These are phyloP conservation scores for Phycodurus eques DNA, from an alignment of 2,113 vertebrate genomes.

Conservation along the genomic window DNA sequence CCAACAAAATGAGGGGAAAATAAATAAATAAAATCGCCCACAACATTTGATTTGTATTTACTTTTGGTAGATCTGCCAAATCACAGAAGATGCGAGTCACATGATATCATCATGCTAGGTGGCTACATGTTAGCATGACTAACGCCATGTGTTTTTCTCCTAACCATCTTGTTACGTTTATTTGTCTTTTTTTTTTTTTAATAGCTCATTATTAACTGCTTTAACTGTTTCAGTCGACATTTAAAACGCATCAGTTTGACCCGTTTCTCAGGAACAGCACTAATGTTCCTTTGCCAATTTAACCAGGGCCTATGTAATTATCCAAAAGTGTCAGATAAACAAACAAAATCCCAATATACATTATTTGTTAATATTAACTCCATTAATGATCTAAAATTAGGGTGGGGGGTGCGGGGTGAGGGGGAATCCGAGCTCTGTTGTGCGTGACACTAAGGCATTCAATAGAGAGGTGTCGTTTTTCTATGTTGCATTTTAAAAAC, in stretches of 20 bases:
- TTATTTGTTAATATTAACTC: neutral
- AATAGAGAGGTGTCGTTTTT: conserved; percentile 59
- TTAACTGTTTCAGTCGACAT: neutral
- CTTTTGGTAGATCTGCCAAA: conserved; percentile 22
- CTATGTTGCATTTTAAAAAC: conserved; percentile 55
- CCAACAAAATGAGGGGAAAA: no score
- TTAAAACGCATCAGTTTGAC: neutral
- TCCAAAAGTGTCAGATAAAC: neutral
- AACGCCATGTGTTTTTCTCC: neutral
- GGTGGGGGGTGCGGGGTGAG: conserved; percentile 18
- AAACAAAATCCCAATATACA: neutral
- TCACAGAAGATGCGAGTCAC: conserved; percentile 27
- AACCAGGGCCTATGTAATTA: no score
- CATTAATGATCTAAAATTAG: neutral
- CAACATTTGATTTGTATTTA: neutral
- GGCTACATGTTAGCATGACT: neutral
- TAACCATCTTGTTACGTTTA: neutral
- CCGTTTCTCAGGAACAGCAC: no score
- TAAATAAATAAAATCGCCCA: neutral
- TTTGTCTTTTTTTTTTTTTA: neutral
- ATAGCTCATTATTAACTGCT: neutral
- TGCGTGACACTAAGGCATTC: conserved; percentile 72
- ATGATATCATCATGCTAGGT: neutral
- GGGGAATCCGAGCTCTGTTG: conserved; percentile 40
- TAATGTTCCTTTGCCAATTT: no score